Percentiles rank a stretch among this genome's conserved stretches.
Evolutionary conservation across 2,113 vertebrate genomes (phyloP).

Genomic region (Podarcis muralis): DNA sequence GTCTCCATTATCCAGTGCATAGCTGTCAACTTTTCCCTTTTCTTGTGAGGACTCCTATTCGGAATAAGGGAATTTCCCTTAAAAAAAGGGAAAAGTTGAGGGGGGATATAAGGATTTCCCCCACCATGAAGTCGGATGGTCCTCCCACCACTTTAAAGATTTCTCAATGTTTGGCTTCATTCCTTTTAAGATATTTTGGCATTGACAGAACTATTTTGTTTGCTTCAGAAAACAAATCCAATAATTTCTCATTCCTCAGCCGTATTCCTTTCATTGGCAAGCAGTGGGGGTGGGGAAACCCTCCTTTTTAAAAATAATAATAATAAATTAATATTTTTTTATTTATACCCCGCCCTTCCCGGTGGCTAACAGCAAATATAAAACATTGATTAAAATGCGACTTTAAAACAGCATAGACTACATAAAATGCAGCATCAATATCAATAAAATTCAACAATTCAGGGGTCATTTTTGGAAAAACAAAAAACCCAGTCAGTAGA

Average conservation of each 20-base stretch:
- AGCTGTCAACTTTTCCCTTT: too few species aligned
- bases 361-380: too few species aligned
- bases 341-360: too few species aligned
- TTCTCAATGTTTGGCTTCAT: background rate
- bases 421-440: too few species aligned
- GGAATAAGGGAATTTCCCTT: too few species aligned
- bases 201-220: background rate
- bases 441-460: too few species aligned
- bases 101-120: background rate
- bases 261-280: slow-evolving; percentile 1
- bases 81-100: too few species aligned
- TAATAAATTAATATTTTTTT: background rate
- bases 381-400: too few species aligned
- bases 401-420: too few species aligned
- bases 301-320: background rate
- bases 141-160: background rate
- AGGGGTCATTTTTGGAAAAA: too few species aligned
- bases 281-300: background rate
- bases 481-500: too few species aligned
- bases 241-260: slow-evolving; percentile 29
- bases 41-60: too few species aligned
- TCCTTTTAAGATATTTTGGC: background rate
- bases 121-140: background rate
- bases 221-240: slow-evolving; percentile 6
- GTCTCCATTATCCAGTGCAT: background rate